Percentiles rank a stretch among this genome's conserved stretches.
Evolutionary conservation across 1,140 invertebrate genomes (phyloP).

Genomic region (Hestina assimilis): DNA sequence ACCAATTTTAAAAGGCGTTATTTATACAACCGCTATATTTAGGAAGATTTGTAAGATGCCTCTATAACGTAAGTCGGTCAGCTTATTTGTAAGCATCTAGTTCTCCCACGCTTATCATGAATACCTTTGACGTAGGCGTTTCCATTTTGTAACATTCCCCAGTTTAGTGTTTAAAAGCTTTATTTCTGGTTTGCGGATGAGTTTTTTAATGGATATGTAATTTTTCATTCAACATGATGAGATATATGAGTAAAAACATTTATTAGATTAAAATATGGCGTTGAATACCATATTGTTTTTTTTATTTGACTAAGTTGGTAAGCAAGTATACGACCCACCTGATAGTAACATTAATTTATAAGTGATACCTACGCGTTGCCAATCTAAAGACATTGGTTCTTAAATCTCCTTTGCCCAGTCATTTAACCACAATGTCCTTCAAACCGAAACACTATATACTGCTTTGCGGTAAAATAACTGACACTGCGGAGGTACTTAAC

Average conservation of each 20-base stretch:
- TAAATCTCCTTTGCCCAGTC: too few species aligned
- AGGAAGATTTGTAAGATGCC: constrained; percentile 7
- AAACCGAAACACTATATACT: too few species aligned
- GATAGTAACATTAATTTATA: too few species aligned
- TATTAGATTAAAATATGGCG: not conserved
- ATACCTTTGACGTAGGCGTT: constrained; percentile 19
- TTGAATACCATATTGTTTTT: too few species aligned
- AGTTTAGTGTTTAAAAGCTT: constrained; percentile 7
- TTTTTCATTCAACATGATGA: not conserved
- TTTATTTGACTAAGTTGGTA: too few species aligned
- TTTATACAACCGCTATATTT: constrained; percentile 7
- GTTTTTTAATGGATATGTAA: not conserved
- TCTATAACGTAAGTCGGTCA: constrained; percentile 15
- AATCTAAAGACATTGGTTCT: too few species aligned
- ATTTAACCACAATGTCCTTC: too few species aligned
- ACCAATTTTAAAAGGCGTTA: not conserved
- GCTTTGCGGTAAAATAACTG: too few species aligned
- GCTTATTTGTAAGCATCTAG: constrained; percentile 14
- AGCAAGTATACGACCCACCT: too few species aligned
- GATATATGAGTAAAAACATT: not conserved
- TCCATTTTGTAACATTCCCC: constrained; percentile 10
- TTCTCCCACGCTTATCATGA: constrained; percentile 12
- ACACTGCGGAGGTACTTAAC: too few species aligned
- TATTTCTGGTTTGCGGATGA: constrained; percentile 3
- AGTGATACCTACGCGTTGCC: too few species aligned